Evolutionary conservation across 2,113 vertebrate species (phyloP), one percentile per base, ranked within the genome.

Genomic region (Microcebus tavaratra): DNA sequence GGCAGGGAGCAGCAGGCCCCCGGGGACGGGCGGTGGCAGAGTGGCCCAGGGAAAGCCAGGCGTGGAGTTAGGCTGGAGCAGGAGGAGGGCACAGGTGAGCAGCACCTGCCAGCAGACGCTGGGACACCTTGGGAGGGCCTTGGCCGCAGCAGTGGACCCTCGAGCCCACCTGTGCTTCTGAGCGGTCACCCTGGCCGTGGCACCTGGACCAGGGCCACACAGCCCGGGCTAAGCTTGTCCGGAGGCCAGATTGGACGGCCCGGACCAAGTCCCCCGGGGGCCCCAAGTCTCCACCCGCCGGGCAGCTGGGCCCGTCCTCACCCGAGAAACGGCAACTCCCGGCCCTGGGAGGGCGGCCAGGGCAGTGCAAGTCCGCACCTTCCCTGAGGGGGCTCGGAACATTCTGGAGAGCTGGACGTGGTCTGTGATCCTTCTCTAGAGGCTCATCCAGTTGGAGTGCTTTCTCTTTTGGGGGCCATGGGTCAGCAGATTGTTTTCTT

Each of bases 401-500:
- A 9, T 76, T 45, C 36, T 0, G 0, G 61, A 45, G 6, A 11
- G 50, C 5, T 0, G 2, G 73, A 21, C 4, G 0, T 0, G 2
- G 8, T 5, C 23, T 2, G 0, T 23, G 5, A 0, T 68, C 61
- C 80, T n/a, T n/a, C 42, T 76, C 23, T 27, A n/a, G 55, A 39
- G 45, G 10, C 53, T 45, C 42, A 8, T 45, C 42, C 7, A 45
- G 42, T 45, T 45, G 42, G 42, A 45, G 42, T 45, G 42, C 1
- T 45, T 45, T 45, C 42, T 45, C 42, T 45, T 45, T 45, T 45
- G 42, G 42, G 42, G 42, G 42, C 7, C 42, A 45, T 45, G 42
- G 1, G 42, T 45, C 42, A 45, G 42, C 42, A 45, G 42, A 45
- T 45, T 45, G 42, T 45, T 45, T 45, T 45, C 42, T 45, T 45